Base-by-base conservation (phyloP, 2,888 invertebrate species). In the Drosophila affinis region DNA sequence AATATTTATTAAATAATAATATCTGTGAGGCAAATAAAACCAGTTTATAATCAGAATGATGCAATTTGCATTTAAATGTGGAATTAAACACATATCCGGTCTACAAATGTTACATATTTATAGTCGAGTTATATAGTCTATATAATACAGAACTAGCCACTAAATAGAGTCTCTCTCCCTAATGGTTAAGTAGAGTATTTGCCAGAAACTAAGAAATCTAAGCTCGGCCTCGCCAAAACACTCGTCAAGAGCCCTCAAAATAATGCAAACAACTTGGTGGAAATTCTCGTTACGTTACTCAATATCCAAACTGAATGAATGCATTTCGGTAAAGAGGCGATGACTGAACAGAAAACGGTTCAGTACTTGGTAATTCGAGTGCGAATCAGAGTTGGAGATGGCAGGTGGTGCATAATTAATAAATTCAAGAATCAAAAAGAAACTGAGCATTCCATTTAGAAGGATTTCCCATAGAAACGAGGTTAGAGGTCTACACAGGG, bases 321-420 rank as follows among this genome's bases (percentile, higher is more conserved):
- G 70, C 71, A 58, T 58, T 72, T 71, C 54, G 45, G 67, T 62
- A 32, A 54, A 78, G 70, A 83, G 80, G 80, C 56, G 76, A 83
- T 81, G 87, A 87, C 87, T 68, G 74, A 27, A 58, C 87, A 78
- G 39, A 65, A 81, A 70, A 29, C 54, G 62, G 29, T 24, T 24
- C 24, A 24, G 24, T 24, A 5, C 61, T 61, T 47, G 51, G 56
- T 62, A 34, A 71, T 71, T 62, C 72, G 53, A 52, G 55, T 46
- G 62, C 21, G 21, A 70, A 46, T 51, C 29, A 46, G 51, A 71
- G 52, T 56, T 39, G 34, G 18, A 53, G 55, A 56, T 63, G 51
- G 72, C 72, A 63, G 63, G 57, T 68, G 71, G 60, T 58, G 75
- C 71, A 63, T 62, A 70, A 54, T 67, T 59, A 64, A 72, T 72